Base-by-base conservation (phyloP, 2,113 vertebrate genomes). In the Oncorhynchus masou region DNA sequence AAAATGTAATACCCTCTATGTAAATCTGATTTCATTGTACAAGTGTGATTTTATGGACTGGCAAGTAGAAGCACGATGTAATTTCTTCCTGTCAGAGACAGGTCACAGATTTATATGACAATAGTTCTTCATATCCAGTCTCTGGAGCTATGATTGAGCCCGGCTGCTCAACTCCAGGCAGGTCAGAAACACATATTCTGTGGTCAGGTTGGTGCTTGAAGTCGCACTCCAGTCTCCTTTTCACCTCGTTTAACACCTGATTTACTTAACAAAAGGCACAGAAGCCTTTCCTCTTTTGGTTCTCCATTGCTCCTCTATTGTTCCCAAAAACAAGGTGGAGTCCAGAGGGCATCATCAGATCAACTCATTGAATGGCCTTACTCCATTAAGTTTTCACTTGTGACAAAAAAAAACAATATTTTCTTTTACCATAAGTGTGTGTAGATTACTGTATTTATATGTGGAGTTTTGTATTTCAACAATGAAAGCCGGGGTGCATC, bases 11-110 rank as follows among this genome's bases (percentile, higher is more conserved):
- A 1, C 15, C 22, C 9, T 49, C 57, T 81, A 15, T 31, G 29
- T 68, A 62, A 62, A 62, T 22, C n/a, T 62, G 7, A 11, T 62
- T 22, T n/a, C 20, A 22, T 62, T 60, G 54, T 60, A 5, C 77
- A 83, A 86, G 86, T 79, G 74, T 73, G 81, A 74, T 67, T 79
- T 81, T 68, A 48, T 22, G 25, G 11, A 51, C 31, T 45, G 68
- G 62, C 74, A 75, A 71, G 75, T 79, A 73, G 76, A 20, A 39
- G 5, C 5, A 15, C 84, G 83, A 84, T 70, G 80, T 88, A 83
- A 9, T 39, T 39, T 39, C 39, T 39, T 39, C 39, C 39, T 39
- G 39, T 39, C 39, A 39, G 39, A 39, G 39, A 39, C 2, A 2
- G 39, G 39, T 39, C 39, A 66, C 82, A 79, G 77, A n/a, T 70